Evolutionary conservation across 2,888 invertebrate species (phyloP).

Genomic region (Apantesis nais): DNA sequence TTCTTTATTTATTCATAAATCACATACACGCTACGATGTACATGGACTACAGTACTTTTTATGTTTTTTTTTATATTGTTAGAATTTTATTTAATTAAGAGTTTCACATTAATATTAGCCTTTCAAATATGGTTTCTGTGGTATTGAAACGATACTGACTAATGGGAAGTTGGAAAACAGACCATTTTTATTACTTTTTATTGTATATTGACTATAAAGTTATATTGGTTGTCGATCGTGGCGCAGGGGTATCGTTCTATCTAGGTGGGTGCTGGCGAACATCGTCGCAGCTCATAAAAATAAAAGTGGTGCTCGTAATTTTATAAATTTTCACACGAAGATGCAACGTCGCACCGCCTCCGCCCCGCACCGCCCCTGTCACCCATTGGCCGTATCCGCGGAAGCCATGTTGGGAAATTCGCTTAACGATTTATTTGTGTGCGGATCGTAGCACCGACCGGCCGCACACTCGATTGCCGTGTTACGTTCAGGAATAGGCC

Average conservation of each 20-base stretch:
- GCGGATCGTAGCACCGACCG: slow-evolving; percentile 61
- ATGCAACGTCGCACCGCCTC: slow-evolving; percentile 59
- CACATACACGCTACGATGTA: slow-evolving; percentile 37
- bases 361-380: slow-evolving; percentile 59
- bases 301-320: slow-evolving; percentile 64
- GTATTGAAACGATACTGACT: not conserved
- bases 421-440: slow-evolving; percentile 78
- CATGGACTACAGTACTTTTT: not conserved
- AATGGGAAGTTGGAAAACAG: not conserved
- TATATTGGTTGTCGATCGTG: slow-evolving; percentile 55
- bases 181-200: slow-evolving; percentile 15
- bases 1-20: slow-evolving; percentile 62
- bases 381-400: slow-evolving; percentile 66
- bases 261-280: slow-evolving; percentile 50
- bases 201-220: slow-evolving; percentile 34
- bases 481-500: slow-evolving; percentile 58
- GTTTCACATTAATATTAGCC: not conserved
- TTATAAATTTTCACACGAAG: slow-evolving; percentile 74
- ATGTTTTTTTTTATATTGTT: slow-evolving; percentile 21
- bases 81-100: not conserved
- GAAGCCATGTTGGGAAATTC: slow-evolving; percentile 82
- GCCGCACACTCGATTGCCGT: slow-evolving; percentile 61
- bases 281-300: slow-evolving; percentile 65
- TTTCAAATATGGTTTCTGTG: not conserved
- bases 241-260: slow-evolving; percentile 54